These are phyloP conservation scores for Heliconius charithonia DNA, from an alignment of 2,888 invertebrate species.

Conservation along the genomic window DNA sequence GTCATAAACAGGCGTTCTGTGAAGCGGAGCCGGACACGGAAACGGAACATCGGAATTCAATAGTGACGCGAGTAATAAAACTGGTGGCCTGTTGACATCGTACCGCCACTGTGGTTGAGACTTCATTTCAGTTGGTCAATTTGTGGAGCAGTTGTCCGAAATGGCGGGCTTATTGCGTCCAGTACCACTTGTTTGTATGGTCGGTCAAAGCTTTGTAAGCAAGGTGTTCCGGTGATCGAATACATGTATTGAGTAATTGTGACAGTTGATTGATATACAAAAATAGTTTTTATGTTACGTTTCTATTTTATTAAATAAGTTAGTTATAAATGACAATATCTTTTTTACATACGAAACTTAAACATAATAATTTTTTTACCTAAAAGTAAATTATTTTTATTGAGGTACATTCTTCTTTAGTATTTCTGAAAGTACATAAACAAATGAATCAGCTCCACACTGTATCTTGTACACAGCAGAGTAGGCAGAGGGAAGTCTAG, in stretches of 20 bases:
- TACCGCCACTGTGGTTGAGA: conserved; percentile 61
- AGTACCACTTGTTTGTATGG: conserved; percentile 72
- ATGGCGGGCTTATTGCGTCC: conserved; percentile 78
- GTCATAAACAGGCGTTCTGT: conserved; percentile 36
- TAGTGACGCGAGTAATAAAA: conserved; percentile 75
- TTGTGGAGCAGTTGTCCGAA: conserved; percentile 74
- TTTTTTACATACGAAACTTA: too few relatives aligned
- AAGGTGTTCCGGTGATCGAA: conserved; percentile 69
- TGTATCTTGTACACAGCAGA: too few relatives aligned
- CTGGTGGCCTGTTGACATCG: conserved; percentile 74
- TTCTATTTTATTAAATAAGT: neutral
- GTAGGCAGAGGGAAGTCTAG: too few relatives aligned
- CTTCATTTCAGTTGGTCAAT: conserved; percentile 80
- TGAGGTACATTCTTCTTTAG: too few relatives aligned
- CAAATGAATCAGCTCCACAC: too few relatives aligned
- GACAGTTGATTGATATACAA: neutral
- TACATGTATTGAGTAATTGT: conserved; percentile 22
- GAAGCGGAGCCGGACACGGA: conserved; percentile 55
- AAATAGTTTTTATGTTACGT: neutral
- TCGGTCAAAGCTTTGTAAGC: conserved; percentile 76
- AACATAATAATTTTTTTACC: too few relatives aligned
- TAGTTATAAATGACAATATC: neutral
- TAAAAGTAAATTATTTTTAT: too few relatives aligned
- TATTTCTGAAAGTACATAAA: too few relatives aligned
- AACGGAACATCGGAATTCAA: conserved; percentile 70